phyloP scores from a whole-genome alignment of 2,113 vertebrate genomes.

The Prinia subflava region DNA sequence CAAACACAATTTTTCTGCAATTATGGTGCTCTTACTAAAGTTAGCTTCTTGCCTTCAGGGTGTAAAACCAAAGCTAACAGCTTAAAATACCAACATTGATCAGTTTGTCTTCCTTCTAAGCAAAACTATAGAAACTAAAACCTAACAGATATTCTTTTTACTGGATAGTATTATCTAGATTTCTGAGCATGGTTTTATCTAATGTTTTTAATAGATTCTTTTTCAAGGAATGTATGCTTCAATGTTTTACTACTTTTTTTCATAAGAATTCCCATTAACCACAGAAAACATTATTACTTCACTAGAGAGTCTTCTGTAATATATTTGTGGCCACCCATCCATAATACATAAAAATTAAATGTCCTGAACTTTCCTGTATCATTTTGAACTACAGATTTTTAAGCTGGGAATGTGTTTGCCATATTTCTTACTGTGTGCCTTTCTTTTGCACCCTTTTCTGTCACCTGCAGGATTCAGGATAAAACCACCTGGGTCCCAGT shows the following conservation, averaged over 20 bases:
- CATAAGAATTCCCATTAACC: not conserved
- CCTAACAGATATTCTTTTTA: not conserved
- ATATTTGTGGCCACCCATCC: not conserved
- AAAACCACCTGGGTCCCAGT: not conserved
- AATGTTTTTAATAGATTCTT: not conserved
- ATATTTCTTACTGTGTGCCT: not conserved
- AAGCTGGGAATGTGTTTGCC: not conserved
- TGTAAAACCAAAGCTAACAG: constrained; percentile 19
- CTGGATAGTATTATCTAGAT: not conserved
- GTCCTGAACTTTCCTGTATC: not conserved
- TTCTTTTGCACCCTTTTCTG: rapidly evolving
- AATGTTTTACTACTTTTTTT: not conserved
- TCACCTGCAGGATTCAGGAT: not conserved
- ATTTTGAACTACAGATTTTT: not conserved
- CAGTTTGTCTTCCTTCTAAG: not conserved
- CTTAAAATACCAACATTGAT: not conserved
- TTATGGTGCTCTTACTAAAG: not conserved
- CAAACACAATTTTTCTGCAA: not conserved
- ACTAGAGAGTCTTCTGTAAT: not conserved
- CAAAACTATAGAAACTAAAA: not conserved
- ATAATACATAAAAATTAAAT: not conserved
- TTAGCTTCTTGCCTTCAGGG: not conserved
- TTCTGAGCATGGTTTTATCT: not conserved
- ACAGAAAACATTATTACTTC: not conserved
- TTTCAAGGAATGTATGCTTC: not conserved